Percentiles rank a stretch among this genome's conserved stretches.
phyloP scores from a whole-genome alignment of 2,113 vertebrate species.

The Labrus mixtus region DNA sequence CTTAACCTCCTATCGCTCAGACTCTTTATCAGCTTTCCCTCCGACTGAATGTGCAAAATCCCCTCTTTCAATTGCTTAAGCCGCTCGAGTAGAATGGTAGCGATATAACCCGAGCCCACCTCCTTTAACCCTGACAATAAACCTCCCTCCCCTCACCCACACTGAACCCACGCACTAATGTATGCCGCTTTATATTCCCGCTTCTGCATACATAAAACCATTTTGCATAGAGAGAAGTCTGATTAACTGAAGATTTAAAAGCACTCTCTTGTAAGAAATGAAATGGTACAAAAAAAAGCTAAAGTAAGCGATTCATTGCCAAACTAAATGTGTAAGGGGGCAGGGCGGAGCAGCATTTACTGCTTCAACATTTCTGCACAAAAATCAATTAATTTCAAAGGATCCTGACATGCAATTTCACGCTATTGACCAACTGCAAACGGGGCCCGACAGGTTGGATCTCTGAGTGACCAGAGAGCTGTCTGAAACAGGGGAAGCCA shows the following conservation, averaged over 20 bases:
- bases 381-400: constrained; percentile 2
- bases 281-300: not conserved
- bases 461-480: not conserved
- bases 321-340: not conserved
- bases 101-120: constrained; percentile 37
- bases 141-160: not conserved
- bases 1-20: constrained; percentile 80
- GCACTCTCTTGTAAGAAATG: not conserved
- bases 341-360: not conserved
- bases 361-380: not conserved
- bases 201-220: not conserved
- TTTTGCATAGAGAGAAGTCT: not conserved
- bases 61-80: constrained; percentile 69
- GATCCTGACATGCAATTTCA: not conserved
- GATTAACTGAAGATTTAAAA: not conserved
- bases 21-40: constrained; percentile 85
- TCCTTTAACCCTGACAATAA: constrained; percentile 22
- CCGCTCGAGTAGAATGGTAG: constrained; percentile 58
- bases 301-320: not conserved
- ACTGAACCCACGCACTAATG: constrained; percentile 27
- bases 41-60: constrained; percentile 68
- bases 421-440: not conserved
- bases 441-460: not conserved
- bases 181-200: constrained; percentile 12
- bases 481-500: not conserved